phyloP scores from a whole-genome alignment of 2,797 vertebrate species.

The Sebastes flavidus region DNA sequence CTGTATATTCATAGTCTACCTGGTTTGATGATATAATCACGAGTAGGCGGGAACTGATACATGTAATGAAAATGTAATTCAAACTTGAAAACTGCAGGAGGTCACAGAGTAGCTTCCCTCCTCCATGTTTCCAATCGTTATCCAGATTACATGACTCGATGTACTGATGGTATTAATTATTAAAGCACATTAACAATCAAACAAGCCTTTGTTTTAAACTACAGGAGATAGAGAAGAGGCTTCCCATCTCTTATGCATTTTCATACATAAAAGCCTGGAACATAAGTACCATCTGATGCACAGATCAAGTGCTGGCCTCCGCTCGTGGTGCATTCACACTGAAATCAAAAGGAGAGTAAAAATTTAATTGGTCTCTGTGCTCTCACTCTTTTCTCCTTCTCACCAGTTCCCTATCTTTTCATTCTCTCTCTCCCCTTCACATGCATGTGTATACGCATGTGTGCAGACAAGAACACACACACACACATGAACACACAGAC shows the following conservation, averaged over 20 bases:
- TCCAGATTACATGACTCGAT: neutral
- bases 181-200: constrained; percentile 26
- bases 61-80: neutral
- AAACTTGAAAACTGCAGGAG: neutral
- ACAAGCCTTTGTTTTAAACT: constrained; percentile 14
- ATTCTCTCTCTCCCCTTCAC: constrained; percentile 13
- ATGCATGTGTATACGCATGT: neutral
- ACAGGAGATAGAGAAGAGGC: constrained; percentile 8
- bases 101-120: neutral
- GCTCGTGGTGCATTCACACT: constrained; percentile 43
- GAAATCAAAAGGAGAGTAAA: constrained; percentile 63
- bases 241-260: constrained; percentile 27
- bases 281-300: constrained; percentile 56
- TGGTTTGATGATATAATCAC: neutral
- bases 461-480: neutral
- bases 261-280: constrained; percentile 45
- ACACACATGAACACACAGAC: neutral
- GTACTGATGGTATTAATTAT: constrained; percentile 25
- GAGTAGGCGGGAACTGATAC: neutral
- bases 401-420: constrained; percentile 2
- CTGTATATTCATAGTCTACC: neutral
- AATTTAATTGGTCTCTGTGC: constrained; percentile 68
- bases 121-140: constrained; percentile 9
- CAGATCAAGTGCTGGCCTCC: constrained; percentile 52
- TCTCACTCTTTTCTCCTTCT: constrained; percentile 46